phyloP scores from a whole-genome alignment of 2,113 vertebrate species.

The Corythornis cristatus region DNA sequence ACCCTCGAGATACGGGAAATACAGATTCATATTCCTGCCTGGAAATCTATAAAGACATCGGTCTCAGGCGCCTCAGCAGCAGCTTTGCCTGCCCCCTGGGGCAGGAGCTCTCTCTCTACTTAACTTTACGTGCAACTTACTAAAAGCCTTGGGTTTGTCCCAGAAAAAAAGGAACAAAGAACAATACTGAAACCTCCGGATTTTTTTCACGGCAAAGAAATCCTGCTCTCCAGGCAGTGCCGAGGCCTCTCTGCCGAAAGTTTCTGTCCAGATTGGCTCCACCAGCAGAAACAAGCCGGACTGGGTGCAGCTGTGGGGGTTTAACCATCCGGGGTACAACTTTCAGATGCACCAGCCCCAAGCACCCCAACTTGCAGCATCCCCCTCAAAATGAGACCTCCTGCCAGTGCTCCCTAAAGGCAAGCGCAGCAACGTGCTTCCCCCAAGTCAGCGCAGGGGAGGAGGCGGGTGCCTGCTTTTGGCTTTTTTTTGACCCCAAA shows the following conservation, averaged over 20 bases:
- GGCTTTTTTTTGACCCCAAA: accelerated
- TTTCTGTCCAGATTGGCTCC: not conserved
- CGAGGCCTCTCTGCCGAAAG: slow-evolving; percentile 11
- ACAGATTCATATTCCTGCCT: not conserved
- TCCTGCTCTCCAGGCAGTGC: not conserved
- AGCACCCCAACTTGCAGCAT: not conserved
- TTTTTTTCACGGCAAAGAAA: not conserved
- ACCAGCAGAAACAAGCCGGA: not conserved
- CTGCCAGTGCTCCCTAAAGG: not conserved
- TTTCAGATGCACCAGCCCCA: accelerated
- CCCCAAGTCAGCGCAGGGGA: not conserved
- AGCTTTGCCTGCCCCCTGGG: not conserved
- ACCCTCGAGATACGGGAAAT: not conserved
- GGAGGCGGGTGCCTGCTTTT: not conserved
- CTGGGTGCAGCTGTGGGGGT: not conserved
- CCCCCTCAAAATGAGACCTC: not conserved
- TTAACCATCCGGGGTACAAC: not conserved
- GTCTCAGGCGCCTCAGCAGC: not conserved
- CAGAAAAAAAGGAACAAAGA: not conserved
- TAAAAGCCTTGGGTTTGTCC: not conserved
- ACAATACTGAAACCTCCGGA: not conserved
- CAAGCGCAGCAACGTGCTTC: not conserved
- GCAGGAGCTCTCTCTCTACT: not conserved
- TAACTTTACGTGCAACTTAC: not conserved
- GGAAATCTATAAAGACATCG: not conserved